Evolutionary conservation across 1,140 invertebrate genomes (phyloP).

Genomic region (Myzus persicae): DNA sequence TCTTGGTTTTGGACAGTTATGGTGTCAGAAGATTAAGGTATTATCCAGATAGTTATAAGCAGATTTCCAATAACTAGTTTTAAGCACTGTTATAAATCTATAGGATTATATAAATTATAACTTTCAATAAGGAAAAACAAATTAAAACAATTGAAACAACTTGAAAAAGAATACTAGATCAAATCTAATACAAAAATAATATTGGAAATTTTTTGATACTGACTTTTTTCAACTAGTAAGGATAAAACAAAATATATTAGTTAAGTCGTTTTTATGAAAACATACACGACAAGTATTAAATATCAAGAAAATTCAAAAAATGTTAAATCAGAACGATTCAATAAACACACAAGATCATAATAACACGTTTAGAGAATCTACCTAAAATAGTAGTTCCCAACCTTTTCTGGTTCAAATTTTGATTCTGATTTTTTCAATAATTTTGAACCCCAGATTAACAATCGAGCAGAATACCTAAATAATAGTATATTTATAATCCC

Average conservation of each 20-base stretch:
- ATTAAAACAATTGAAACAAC: neutral
- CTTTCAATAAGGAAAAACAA: neutral
- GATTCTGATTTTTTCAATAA: conserved; percentile 43
- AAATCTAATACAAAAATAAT: neutral
- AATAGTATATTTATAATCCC: conserved; percentile 49
- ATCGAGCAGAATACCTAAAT: conserved; percentile 54
- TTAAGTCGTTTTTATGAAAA: neutral
- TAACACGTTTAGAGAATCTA: conserved; percentile 48
- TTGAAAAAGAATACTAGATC: neutral
- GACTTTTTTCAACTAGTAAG: neutral
- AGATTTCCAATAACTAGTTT: neutral
- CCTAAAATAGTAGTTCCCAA: conserved; percentile 57
- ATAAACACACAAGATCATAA: conserved; percentile 31
- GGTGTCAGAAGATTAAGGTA: neutral
- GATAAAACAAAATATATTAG: neutral
- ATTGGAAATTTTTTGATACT: neutral
- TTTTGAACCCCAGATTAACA: conserved; percentile 50
- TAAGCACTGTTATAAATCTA: neutral
- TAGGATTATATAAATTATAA: neutral
- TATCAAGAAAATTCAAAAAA: conserved; percentile 5
- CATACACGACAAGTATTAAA: conserved; percentile 2
- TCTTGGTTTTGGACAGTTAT: neutral
- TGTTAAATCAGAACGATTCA: neutral
- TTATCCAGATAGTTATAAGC: neutral
- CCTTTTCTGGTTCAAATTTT: conserved; percentile 54